Evolutionary conservation across 2,113 vertebrate species (phyloP).

Genomic region (Apteryx owenii): DNA sequence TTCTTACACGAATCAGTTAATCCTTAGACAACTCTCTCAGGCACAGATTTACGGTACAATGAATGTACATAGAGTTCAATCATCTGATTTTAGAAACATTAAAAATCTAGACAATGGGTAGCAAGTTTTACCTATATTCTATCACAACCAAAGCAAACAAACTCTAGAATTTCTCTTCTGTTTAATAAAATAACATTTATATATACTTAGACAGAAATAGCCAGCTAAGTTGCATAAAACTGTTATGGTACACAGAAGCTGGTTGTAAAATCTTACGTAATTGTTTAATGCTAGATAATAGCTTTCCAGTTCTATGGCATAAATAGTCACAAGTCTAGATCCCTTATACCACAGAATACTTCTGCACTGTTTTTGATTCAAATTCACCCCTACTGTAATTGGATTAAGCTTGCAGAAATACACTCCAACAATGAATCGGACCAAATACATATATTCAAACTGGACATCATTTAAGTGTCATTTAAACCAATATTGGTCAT

Average conservation of each 20-base stretch:
- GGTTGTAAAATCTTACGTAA: not conserved
- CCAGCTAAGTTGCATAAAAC: not conserved
- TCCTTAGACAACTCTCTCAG: not conserved
- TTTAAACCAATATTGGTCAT: not conserved
- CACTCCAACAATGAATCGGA: not conserved
- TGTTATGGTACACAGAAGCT: not conserved
- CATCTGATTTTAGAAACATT: not conserved
- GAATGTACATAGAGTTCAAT: not conserved
- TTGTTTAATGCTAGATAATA: not conserved
- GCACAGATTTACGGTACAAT: not conserved
- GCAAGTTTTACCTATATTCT: not conserved
- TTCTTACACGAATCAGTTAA: not conserved
- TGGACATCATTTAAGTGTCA: not conserved
- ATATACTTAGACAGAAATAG: not conserved
- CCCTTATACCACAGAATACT: not conserved
- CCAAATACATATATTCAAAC: not conserved
- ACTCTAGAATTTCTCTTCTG: not conserved
- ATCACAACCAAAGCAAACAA: not conserved
- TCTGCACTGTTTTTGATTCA: not conserved
- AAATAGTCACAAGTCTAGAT: not conserved
- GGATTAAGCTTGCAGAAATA: not conserved
- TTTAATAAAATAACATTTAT: not conserved
- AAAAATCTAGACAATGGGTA: not conserved
- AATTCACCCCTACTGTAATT: not conserved
- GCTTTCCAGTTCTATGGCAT: not conserved